Percentiles rank a stretch among this genome's conserved stretches.
Conservation (phyloP, 2,797 vertebrate species). For the Gastrophryne carolinensis region DNA sequence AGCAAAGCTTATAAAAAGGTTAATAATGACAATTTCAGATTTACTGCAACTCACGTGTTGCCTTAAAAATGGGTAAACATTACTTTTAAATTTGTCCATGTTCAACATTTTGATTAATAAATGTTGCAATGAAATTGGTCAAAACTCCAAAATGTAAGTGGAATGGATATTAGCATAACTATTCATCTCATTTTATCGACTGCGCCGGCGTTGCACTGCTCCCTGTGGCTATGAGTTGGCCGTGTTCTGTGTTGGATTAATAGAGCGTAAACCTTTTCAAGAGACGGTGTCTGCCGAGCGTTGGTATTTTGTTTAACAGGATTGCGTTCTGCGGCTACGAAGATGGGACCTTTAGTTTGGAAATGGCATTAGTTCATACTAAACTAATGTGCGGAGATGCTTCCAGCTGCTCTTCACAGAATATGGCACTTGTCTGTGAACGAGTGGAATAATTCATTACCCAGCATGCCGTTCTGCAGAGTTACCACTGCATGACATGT, state of each 20-base stretch:
- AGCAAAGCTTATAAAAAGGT: too few relatives aligned
- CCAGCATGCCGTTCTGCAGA: neutral
- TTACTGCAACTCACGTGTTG: too few relatives aligned
- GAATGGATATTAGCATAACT: constrained; percentile 36
- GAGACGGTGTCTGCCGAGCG: constrained; percentile 40
- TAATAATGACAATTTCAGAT: too few relatives aligned
- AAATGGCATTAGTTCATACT: constrained; percentile 44
- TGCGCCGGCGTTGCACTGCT: constrained; percentile 15
- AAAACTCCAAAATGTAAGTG: neutral
- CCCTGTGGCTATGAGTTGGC: constrained; percentile 40
- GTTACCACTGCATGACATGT: neutral
- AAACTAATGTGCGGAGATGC: constrained; percentile 33
- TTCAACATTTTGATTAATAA: neutral
- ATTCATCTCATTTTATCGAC: constrained; percentile 45
- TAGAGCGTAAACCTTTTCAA: constrained; percentile 48
- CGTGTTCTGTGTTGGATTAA: constrained; percentile 43
- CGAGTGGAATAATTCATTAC: neutral
- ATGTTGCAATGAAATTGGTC: constrained; percentile 18
- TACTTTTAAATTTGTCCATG: too few relatives aligned
- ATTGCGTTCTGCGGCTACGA: constrained; percentile 37
- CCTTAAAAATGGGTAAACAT: too few relatives aligned
- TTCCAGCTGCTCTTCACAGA: constrained; percentile 19
- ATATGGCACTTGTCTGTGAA: neutral
- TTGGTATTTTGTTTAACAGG: constrained; percentile 46
- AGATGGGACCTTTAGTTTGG: constrained; percentile 38